Base-by-base conservation (phyloP, 2,797 vertebrate species). In the Chromobotia macracanthus region DNA sequence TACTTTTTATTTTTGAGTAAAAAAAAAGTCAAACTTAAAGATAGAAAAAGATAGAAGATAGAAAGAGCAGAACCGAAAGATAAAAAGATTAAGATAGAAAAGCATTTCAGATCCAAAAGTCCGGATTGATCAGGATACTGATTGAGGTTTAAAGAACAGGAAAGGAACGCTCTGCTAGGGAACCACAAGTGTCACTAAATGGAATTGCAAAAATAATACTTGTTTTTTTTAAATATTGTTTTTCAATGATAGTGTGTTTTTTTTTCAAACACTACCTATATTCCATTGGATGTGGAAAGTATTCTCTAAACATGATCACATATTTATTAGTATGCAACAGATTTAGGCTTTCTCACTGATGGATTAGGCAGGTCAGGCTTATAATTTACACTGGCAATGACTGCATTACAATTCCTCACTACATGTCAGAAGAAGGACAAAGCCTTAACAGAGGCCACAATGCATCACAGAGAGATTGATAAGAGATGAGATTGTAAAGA, bases 111-210 rank as follows among this genome's bases (percentile, higher is more conserved):
- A 73, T n/a, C 46, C 55, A 51, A 44, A 21, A 53, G 69, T 9
- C 50, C 19, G 35, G 23, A 28, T 51, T 13, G 5, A 56, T 75
- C 51, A 63, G 70, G 72, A 63, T 68, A 55, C 25, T 75, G 80
- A 82, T 65, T 65, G 38, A 64, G 9, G 9, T 18, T 67, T 79
- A 77, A 75, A 79, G 16, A 4, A 58, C 10, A 58, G n/a, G n/a
- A n/a, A n/a, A n/a, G n/a, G n/a, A n/a, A 6, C 16, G 56, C 15
- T 25, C 3, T 60, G 21, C 23, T 28, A 28, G 12, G 18, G n/a
- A 55, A n/a, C n/a, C n/a, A n/a, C n/a, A n/a, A n/a, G n/a, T n/a
- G n/a, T n/a, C n/a, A n/a, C n/a, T n/a, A n/a, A n/a, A n/a, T n/a
- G n/a, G n/a, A n/a, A n/a, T n/a, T n/a, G n/a, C n/a, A n/a, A n/a